Evolutionary conservation across 2,888 invertebrate genomes (phyloP), one percentile per base, ranked within the genome.

Genomic region (Camponotus fellah): DNA sequence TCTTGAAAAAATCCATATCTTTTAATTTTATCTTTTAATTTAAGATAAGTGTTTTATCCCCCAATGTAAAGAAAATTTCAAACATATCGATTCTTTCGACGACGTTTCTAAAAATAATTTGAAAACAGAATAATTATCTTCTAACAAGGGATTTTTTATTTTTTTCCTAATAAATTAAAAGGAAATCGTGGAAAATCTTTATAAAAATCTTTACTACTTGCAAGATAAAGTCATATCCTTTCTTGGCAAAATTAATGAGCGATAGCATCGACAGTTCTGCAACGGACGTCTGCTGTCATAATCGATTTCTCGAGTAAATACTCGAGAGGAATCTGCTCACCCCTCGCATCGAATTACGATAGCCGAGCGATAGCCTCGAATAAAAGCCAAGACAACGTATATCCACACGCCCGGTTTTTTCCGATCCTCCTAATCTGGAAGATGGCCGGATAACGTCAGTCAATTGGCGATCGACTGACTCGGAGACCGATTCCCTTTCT

Each of bases 361-460:
- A 77, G 62, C 34, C 72, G 83, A 62, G 74, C 85, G 75, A 83
- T 83, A 60, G 58, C 68, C 79, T 71, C 65, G 66, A 82, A 10
- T 60, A 68, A 88, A 90, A 82, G 86, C 79, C 85, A 84, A 86
- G 85, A 87, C 86, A 83, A 74, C 65, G 83, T 76, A 62, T 83
- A 84, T 85, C 83, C 84, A 64, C 84, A 65, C 68, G 76, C 69
- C 65, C 56, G 76, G 72, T 82, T 75, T 90, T 85, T 82, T 87
- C 77, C 93, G 92, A 94, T 93, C 93, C 91, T 93, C 93, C 92
- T 94, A 94, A 94, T 94, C 94, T 93, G 85, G 82, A 90, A 92
- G 94, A 94, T 94, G 92, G 91, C 34, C 88, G 91, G 94, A 94
- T 94, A 94, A 93, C 92, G 94, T 94, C 94, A 93, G 92, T 94